A percentile compares a stretch with the other conserved stretches of the same genome.
These are phyloP conservation scores for Machimus atricapillus DNA, from an alignment of 2,888 invertebrate genomes.

Conservation along the genomic window DNA sequence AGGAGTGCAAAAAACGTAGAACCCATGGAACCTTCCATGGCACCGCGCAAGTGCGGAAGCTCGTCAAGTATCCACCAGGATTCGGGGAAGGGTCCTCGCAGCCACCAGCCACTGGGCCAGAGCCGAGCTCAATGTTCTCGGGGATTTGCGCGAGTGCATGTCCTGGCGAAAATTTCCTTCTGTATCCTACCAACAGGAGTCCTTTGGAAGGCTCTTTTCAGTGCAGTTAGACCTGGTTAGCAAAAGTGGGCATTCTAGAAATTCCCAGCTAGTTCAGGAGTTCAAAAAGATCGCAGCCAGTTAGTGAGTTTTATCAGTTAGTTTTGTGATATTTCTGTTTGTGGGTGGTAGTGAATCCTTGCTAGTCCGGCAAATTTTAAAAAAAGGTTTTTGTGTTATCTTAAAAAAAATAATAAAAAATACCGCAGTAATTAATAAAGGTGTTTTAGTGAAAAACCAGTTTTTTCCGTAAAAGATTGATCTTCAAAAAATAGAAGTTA, in stretches of 20 bases:
- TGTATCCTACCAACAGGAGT: not conserved
- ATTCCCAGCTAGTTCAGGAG: not conserved
- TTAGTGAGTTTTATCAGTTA: not conserved
- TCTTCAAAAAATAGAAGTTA: not conserved
- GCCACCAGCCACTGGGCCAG: not conserved
- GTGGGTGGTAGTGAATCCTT: not conserved
- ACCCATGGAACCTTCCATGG: not conserved
- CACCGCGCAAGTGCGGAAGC: slow-evolving; percentile 45
- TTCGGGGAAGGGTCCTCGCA: not conserved
- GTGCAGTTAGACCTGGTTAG: not conserved
- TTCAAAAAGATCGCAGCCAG: not conserved
- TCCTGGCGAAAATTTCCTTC: not conserved
- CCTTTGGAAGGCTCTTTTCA: not conserved
- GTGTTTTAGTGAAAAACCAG: not conserved
- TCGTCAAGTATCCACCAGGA: slow-evolving; percentile 2
- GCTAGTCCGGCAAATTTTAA: not conserved
- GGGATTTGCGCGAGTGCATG: slow-evolving; percentile 23
- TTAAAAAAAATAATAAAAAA: not conserved
- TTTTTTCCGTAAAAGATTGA: not conserved
- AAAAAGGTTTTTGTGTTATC: not conserved
- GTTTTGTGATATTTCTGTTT: not conserved
- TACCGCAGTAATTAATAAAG: not conserved
- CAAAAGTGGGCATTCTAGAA: not conserved
- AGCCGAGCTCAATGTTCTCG: slow-evolving; percentile 28
- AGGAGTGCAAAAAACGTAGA: not conserved